Evolutionary conservation across 2,113 vertebrate species (phyloP).

Genomic region (Triplophysa siluroides): DNA sequence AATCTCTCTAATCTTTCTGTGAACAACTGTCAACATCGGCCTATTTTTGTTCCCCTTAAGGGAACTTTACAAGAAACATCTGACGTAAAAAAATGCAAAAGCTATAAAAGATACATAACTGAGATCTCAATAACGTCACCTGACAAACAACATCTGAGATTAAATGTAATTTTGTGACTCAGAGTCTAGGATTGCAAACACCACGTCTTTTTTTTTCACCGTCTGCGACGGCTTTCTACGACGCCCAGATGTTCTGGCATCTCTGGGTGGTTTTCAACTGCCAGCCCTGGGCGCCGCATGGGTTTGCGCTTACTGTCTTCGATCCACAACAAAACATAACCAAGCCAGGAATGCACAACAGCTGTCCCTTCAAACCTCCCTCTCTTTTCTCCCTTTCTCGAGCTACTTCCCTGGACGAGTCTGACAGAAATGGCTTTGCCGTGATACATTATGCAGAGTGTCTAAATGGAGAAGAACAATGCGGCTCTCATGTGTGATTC

Average conservation of each 20-base stretch:
- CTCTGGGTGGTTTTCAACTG: constrained; percentile 61
- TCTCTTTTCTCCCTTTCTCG: constrained; percentile 58
- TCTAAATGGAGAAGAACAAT: constrained; percentile 56
- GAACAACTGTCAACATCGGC: no score
- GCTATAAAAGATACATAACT: no score
- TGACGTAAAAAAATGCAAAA: no score
- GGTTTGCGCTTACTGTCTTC: constrained; percentile 65
- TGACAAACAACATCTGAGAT: no score
- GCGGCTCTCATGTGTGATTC: constrained; percentile 49
- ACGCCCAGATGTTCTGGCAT: constrained; percentile 70
- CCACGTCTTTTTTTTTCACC: background rate
- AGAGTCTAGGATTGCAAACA: background rate
- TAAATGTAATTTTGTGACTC: background rate
- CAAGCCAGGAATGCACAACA: constrained; percentile 72
- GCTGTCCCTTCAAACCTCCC: constrained; percentile 64
- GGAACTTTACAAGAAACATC: no score
- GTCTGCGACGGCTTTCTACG: constrained; percentile 31
- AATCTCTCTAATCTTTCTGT: no score
- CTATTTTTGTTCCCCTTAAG: no score
- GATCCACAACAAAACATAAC: constrained; percentile 64
- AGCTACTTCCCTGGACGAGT: constrained; percentile 1
- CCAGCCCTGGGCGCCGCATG: constrained; percentile 61
- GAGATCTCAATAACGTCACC: no score
- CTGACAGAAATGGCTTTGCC: constrained; percentile 1
- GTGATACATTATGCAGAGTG: constrained; percentile 52